Evolutionary conservation across 2,888 invertebrate species (phyloP).

Genomic region (Drosophila niveifrons): DNA sequence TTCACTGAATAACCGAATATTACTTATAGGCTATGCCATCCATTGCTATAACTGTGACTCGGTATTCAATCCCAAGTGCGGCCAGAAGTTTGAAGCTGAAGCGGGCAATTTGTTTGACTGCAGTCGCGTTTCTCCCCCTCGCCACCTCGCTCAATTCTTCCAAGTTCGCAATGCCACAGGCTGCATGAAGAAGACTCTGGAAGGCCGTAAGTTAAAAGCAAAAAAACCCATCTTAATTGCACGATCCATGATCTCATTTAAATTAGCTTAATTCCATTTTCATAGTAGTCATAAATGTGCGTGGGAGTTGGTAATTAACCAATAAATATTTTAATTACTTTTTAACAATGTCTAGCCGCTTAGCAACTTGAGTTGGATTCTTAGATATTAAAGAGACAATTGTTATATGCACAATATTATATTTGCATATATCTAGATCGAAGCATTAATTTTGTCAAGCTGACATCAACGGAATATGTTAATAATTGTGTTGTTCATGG

Average conservation of each 20-base stretch:
- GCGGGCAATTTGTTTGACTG: slow-evolving; percentile 76
- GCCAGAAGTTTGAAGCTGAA: slow-evolving; percentile 78
- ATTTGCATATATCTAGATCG: neutral
- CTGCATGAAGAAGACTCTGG: slow-evolving; percentile 83
- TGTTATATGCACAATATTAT: neutral
- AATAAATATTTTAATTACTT: neutral
- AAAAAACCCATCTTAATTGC: neutral
- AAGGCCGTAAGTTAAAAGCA: slow-evolving; percentile 80
- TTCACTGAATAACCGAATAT: neutral
- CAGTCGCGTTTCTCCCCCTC: slow-evolving; percentile 74
- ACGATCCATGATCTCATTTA: slow-evolving; percentile 46
- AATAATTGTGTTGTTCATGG: slow-evolving; percentile 19
- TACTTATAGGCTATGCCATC: slow-evolving; percentile 79
- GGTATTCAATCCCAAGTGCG: slow-evolving; percentile 74
- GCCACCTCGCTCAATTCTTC: slow-evolving; percentile 63
- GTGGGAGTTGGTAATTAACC: slow-evolving; percentile 23
- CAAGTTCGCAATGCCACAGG: slow-evolving; percentile 82
- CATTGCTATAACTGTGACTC: slow-evolving; percentile 84
- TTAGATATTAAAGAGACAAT: neutral
- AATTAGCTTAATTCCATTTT: slow-evolving; percentile 57
- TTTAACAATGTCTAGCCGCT: neutral
- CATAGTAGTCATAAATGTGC: slow-evolving; percentile 9
- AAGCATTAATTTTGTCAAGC: slow-evolving; percentile 18
- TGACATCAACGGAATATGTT: slow-evolving; percentile 12
- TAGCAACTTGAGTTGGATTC: neutral